Evolutionary conservation across 2,797 vertebrate genomes (phyloP).

Genomic region (Pogonophryne albipinna): DNA sequence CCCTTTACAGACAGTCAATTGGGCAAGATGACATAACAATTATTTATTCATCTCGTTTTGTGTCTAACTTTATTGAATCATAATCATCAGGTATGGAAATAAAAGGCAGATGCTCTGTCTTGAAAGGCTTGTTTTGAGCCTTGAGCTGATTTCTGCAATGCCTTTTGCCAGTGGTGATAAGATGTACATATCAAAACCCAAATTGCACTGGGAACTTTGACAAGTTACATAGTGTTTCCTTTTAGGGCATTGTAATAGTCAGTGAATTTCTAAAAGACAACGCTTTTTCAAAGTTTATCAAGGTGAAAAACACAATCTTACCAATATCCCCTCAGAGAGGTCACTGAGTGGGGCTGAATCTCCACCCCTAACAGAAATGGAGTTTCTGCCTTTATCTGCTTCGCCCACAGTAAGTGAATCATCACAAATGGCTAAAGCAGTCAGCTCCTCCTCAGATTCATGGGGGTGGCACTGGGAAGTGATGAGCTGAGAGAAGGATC

Average conservation of each 20-base stretch:
- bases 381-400: constrained; percentile 1
- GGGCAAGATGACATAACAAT: no score
- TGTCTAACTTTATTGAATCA: no score
- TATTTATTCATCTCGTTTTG: no score
- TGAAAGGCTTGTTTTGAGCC: no score
- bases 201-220: not conserved
- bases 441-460: constrained; percentile 48
- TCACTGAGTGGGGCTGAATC: not conserved
- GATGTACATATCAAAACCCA: not conserved
- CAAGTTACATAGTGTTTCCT: not conserved
- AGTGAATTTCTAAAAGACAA: not conserved
- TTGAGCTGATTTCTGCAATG: no score
- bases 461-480: constrained; percentile 52
- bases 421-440: constrained; percentile 33
- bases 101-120: no score
- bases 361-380: not conserved
- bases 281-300: not conserved
- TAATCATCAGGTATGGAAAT: no score
- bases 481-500: constrained; percentile 73
- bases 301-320: constrained; percentile 8
- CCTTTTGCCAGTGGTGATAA: no score
- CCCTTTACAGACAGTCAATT: no score
- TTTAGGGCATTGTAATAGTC: not conserved
- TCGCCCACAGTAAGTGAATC: not conserved
- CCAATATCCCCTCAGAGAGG: constrained; percentile 66